These are phyloP conservation scores for Hormiphora californensis DNA, from an alignment of 37 sponge, comb jelly and placozoan genomes.

Conservation along the genomic window DNA sequence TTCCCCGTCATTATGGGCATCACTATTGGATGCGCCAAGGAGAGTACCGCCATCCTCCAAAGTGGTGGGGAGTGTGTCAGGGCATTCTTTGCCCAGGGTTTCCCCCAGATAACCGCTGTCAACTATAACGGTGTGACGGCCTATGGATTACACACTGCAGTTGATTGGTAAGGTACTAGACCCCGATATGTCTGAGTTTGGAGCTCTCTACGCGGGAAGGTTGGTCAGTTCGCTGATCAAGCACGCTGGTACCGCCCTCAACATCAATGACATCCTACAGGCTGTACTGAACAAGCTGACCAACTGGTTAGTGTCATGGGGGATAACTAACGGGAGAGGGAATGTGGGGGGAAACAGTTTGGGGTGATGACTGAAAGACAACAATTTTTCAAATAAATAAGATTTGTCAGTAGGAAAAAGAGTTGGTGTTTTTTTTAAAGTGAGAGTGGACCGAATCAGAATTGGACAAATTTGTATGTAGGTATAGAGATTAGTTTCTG, in stretches of 20 bases:
- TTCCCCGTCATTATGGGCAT: neutral
- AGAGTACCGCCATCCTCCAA: neutral
- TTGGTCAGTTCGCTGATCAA: neutral
- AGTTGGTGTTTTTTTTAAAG: no score
- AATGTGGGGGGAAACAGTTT: no score
- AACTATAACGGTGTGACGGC: neutral
- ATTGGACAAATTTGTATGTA: no score
- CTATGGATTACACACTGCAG: constrained; percentile 28
- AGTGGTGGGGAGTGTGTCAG: constrained; percentile 45
- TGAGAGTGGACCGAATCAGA: no score
- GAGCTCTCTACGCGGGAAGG: constrained; percentile 19
- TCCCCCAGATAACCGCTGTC: neutral
- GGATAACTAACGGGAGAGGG: no score
- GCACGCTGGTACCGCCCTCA: neutral
- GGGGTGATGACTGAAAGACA: no score
- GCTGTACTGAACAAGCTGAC: constrained; percentile 27
- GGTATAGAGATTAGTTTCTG: no score
- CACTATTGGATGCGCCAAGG: neutral
- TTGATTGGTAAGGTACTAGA: neutral
- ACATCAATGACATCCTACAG: constrained; percentile 22
- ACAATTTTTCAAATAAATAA: no score
- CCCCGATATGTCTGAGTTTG: neutral
- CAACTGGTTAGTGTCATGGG: neutral
- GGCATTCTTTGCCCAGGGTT: neutral
- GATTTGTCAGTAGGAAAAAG: no score